Evolutionary conservation across 2,797 vertebrate genomes (phyloP), one percentile per base, ranked within the genome.

Genomic region (Picus viridis): DNA sequence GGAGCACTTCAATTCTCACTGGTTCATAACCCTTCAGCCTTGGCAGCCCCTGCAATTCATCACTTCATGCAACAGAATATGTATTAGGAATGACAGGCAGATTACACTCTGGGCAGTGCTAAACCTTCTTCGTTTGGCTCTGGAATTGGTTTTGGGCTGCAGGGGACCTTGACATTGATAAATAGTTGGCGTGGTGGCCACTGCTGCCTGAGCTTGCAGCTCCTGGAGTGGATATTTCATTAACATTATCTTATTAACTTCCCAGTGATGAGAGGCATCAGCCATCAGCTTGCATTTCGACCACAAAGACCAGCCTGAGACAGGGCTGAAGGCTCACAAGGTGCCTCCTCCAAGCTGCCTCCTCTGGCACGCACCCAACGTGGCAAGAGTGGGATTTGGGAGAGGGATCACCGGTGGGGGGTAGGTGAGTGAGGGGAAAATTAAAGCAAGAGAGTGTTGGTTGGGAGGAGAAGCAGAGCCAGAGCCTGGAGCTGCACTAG

Each of bases 131-230:
- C 80, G 53, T 86, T 90, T 89, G 73, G 74, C 58, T 62, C 73
- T 58, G 61, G 77, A 87, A 86, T 88, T 80, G 83, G 67, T 69
- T 88, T 78, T n/a, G 86, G 86, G 77, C 86, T 88, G 56, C 63
- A 49, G 63, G 61, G 69, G 67, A 91, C 63, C 45, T 75, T 91
- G 88, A 90, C 93, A 94, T 77, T 88, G 93, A 95, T 61, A 67
- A 92, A 91, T 72, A 39, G 65, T 65, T 81, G 61, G 26, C 1
- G 11, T 45, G 58, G 83, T 0, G 10, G 74, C 45, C 63, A 49
- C 76, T 34, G 87, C 76, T 30, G 65, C 61, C 34, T 59, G 56
- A 16, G 23, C 45, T 79, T 4, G 4, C 77, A 62, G 32, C 84
- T 63, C 79, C 6, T 12, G 12, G 54, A 89, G 57, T 34, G 32